Evolutionary conservation across 2,113 vertebrate species (phyloP).

Genomic region (Istiophorus platypterus): DNA sequence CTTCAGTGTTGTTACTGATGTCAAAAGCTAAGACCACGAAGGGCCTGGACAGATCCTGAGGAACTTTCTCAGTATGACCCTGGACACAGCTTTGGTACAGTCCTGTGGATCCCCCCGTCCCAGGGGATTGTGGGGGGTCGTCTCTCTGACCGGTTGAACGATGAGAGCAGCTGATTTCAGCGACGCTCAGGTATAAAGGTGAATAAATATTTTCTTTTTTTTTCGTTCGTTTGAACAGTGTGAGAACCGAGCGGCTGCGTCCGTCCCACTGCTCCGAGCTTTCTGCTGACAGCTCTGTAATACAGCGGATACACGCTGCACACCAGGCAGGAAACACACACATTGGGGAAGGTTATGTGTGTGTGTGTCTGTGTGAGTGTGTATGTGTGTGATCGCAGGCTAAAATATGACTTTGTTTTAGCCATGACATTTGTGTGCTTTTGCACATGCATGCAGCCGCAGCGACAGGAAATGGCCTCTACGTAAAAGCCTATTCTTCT

Average conservation of each 20-base stretch:
- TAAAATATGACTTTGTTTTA: constrained; percentile 62
- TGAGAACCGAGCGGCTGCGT: constrained; percentile 43
- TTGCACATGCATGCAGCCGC: constrained; percentile 44
- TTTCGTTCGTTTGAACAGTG: constrained; percentile 20
- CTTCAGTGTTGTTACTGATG: no score
- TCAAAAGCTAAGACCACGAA: no score
- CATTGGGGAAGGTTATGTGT: background rate
- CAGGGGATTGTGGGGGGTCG: background rate
- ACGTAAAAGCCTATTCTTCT: constrained; percentile 83
- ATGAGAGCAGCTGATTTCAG: constrained; percentile 8
- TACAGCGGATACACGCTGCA: constrained; percentile 63
- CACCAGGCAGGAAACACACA: constrained; percentile 61
- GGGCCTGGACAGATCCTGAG: no score
- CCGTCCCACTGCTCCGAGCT: constrained; percentile 45
- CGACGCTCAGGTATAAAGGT: constrained; percentile 2
- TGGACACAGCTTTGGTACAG: no score
- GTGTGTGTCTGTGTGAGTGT: constrained; percentile 9
- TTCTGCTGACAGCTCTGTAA: constrained; percentile 71
- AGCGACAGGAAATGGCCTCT: constrained; percentile 76
- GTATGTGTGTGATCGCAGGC: background rate
- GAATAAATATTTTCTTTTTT: constrained; percentile 11
- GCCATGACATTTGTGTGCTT: constrained; percentile 54
- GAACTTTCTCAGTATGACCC: no score
- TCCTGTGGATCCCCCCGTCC: no score
- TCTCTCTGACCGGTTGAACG: background rate